Percentiles rank a stretch among this genome's conserved stretches.
phyloP scores from a whole-genome alignment of 1,140 invertebrate species.

The Pararge aegeria region DNA sequence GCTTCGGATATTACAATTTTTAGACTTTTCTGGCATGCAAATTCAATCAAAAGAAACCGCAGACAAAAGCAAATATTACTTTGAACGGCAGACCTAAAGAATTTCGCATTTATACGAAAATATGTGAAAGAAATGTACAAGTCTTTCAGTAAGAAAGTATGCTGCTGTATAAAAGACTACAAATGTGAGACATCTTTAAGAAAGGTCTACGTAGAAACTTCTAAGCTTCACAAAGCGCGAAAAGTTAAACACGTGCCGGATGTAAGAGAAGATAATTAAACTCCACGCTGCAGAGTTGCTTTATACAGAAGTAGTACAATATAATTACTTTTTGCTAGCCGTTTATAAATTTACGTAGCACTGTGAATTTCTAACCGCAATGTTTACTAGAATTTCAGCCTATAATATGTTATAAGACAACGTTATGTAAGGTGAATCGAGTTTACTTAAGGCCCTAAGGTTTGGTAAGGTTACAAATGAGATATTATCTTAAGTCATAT shows the following conservation, averaged over 20 bases:
- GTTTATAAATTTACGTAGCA: not conserved
- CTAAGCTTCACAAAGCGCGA: slow-evolving; percentile 13
- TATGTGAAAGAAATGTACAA: not conserved
- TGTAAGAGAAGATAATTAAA: slow-evolving; percentile 21
- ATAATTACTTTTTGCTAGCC: slow-evolving; percentile 1
- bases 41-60: not conserved
- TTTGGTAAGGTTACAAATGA: too few relatives aligned
- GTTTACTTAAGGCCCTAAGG: too few relatives aligned
- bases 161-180: not conserved
- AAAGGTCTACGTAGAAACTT: slow-evolving; percentile 14
- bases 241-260: slow-evolving; percentile 26
- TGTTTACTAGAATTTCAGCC: not conserved
- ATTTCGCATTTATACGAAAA: slow-evolving; percentile 1
- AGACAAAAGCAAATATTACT: not conserved
- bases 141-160: slow-evolving; percentile 1
- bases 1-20: not conserved
- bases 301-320: not conserved
- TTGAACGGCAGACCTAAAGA: not conserved
- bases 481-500: too few relatives aligned
- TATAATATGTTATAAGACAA: too few relatives aligned
- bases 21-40: not conserved
- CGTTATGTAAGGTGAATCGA: too few relatives aligned
- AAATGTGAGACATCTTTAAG: slow-evolving; percentile 2
- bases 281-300: not conserved
- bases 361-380: not conserved